Evolutionary conservation across 2,797 vertebrate species (phyloP).

Genomic region (Bovichtus variegatus): DNA sequence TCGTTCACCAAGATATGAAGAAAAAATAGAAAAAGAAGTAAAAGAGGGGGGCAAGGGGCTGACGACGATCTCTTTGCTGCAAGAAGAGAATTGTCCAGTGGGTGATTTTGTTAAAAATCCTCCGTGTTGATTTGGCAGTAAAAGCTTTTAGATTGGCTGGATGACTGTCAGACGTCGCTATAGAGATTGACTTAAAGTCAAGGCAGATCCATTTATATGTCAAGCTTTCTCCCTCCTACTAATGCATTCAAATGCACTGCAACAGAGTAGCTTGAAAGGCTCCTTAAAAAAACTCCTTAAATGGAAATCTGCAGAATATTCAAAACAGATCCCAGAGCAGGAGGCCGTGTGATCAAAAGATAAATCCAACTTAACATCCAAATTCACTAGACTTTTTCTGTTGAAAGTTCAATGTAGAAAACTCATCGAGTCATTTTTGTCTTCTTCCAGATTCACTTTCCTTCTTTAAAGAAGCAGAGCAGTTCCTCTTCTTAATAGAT

Average conservation of each 20-base stretch:
- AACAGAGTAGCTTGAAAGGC: conserved; percentile 15
- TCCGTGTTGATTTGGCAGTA: conserved; percentile 2
- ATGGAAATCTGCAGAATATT: conserved; percentile 17
- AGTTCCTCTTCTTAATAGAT: conserved; percentile 18
- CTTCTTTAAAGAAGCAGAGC: conserved; percentile 15
- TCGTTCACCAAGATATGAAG: conserved; percentile 74
- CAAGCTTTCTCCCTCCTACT: background rate
- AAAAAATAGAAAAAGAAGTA: conserved; percentile 34
- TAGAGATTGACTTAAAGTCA: conserved; percentile 33
- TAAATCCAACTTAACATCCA: conserved; percentile 35
- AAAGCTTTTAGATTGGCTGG: background rate
- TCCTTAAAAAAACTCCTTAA: background rate
- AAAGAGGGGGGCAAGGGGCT: conserved; percentile 28
- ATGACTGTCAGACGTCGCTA: conserved; percentile 29
- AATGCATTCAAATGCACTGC: conserved; percentile 18
- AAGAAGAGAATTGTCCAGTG: conserved; percentile 26
- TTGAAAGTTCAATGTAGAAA: conserved; percentile 43
- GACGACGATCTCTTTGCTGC: conserved; percentile 28
- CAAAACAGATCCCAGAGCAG: conserved; percentile 32
- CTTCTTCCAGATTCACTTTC: conserved; percentile 27
- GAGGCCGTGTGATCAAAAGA: background rate
- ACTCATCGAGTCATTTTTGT: conserved; percentile 11
- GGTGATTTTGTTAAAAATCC: conserved; percentile 20
- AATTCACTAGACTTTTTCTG: conserved; percentile 29
- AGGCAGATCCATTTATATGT: conserved; percentile 34